Evolutionary conservation across 2,888 invertebrate genomes (phyloP).

Genomic region (Lomographa bimaculata): DNA sequence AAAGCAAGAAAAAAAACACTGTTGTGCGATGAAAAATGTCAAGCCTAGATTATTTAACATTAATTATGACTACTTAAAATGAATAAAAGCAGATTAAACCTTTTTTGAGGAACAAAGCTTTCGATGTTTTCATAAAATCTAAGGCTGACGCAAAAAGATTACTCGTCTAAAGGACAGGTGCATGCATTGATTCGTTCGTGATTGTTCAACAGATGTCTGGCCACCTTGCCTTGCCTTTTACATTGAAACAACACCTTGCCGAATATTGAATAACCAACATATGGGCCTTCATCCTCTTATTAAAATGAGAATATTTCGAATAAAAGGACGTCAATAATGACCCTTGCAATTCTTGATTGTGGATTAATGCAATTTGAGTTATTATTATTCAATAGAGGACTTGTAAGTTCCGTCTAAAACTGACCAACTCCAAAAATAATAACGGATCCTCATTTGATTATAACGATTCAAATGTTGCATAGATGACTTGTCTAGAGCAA

Average conservation of each 20-base stretch:
- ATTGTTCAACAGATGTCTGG: constrained; percentile 66
- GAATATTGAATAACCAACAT: constrained; percentile 47
- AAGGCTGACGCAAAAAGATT: too few relatives aligned
- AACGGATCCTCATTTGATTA: constrained; percentile 3
- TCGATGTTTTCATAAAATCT: constrained; percentile 12
- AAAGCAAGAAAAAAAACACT: too few relatives aligned
- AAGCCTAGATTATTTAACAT: too few relatives aligned
- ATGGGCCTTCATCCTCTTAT: constrained; percentile 29
- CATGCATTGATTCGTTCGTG: constrained; percentile 63
- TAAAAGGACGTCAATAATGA: too few relatives aligned
- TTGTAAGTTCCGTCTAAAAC: constrained; percentile 37
- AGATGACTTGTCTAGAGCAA: background rate
- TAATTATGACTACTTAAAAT: too few relatives aligned
- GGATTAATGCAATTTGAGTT: constrained; percentile 31
- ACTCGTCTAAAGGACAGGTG: constrained; percentile 55
- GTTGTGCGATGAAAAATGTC: too few relatives aligned
- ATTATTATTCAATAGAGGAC: constrained; percentile 42
- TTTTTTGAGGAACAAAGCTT: too few relatives aligned
- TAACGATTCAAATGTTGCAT: constrained; percentile 4
- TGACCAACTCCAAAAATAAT: constrained; percentile 34
- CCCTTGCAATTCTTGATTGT: constrained; percentile 25
- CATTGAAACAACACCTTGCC: constrained; percentile 52
- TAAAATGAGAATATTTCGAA: constrained; percentile 24
- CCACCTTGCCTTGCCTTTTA: constrained; percentile 67
- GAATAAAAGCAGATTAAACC: too few relatives aligned